Evolutionary conservation across 2,797 vertebrate genomes (phyloP).

Genomic region (Apogon hyalosoma): DNA sequence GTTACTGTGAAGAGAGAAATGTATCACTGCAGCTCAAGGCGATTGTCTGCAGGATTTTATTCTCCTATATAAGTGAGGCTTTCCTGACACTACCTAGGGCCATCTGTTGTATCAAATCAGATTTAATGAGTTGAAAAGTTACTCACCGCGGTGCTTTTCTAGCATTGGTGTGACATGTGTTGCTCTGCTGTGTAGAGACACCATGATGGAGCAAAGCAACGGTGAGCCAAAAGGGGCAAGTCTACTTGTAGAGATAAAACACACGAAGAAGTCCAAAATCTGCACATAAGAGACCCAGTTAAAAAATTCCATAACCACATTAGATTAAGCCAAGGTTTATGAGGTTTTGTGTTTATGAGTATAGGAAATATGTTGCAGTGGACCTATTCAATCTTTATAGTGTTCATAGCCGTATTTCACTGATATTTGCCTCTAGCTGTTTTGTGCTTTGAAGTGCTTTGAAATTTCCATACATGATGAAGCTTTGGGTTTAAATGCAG

Average conservation of each 20-base stretch:
- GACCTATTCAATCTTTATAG: constrained; percentile 14
- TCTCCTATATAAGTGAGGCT: too few species aligned
- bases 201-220: not conserved
- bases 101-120: too few species aligned
- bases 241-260: not conserved
- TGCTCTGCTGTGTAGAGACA: too few species aligned
- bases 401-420: constrained; percentile 12
- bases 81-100: too few species aligned
- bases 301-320: constrained; percentile 7
- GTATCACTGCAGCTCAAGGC: constrained; percentile 10
- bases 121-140: too few species aligned
- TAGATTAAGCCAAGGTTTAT: not conserved
- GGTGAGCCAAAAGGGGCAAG: not conserved
- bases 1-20: constrained; percentile 18
- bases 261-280: not conserved
- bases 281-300: constrained; percentile 9
- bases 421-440: not conserved
- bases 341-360: constrained; percentile 18
- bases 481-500: constrained; percentile 9
- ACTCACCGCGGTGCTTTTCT: too few species aligned
- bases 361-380: constrained; percentile 16
- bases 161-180: too few species aligned
- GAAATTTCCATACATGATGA: constrained; percentile 33
- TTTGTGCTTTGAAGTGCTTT: constrained; percentile 19
- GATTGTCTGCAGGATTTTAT: constrained; percentile 4